Percentiles rank a stretch among this genome's conserved stretches.
phyloP scores from a whole-genome alignment of 1,140 invertebrate genomes.

The Bombus soroeensis region DNA sequence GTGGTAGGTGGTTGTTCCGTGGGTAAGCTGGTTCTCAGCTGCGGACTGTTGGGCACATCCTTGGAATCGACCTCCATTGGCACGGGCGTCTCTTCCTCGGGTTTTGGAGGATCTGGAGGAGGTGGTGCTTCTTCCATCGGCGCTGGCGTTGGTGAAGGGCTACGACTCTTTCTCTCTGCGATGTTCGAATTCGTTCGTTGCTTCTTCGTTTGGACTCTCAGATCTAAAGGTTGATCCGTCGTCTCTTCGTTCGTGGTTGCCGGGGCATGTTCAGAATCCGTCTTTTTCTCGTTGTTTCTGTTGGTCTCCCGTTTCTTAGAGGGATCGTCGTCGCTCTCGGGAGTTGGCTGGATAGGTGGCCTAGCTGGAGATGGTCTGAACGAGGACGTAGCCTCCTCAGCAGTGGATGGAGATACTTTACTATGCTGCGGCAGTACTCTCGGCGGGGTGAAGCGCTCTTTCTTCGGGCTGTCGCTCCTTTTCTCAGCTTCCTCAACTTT shows the following conservation, averaged over 20 bases:
- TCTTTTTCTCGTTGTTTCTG: conserved; percentile 59
- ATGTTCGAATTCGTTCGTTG: conserved; percentile 70
- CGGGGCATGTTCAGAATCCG: conserved; percentile 35
- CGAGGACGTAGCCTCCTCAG: conserved; percentile 86
- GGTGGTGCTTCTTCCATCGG: conserved; percentile 32
- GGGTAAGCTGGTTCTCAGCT: conserved; percentile 45
- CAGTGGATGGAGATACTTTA: conserved; percentile 86
- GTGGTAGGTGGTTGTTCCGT: conserved; percentile 75
- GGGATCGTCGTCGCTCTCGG: conserved; percentile 74
- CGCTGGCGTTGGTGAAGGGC: conserved; percentile 52
- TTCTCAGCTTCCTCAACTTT: conserved; percentile 77
- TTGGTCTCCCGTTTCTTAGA: conserved; percentile 48
- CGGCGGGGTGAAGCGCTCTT: conserved; percentile 82
- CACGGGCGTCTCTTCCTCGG: conserved; percentile 80
- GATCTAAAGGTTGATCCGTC: conserved; percentile 88
- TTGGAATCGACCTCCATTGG: conserved; percentile 47
- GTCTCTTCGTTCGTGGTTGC: conserved; percentile 53
- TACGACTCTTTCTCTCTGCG: conserved; percentile 51
- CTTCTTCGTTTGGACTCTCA: conserved; percentile 85
- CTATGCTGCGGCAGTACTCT: conserved; percentile 72
- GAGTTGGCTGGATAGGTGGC: conserved; percentile 78
- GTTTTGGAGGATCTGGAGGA: conserved; percentile 76
- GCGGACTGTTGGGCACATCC: conserved; percentile 47
- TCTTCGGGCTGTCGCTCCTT: conserved; percentile 73
- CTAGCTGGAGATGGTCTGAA: conserved; percentile 86